Evolutionary conservation across 2,888 invertebrate genomes (phyloP).

Genomic region (Lysandra coridon): DNA sequence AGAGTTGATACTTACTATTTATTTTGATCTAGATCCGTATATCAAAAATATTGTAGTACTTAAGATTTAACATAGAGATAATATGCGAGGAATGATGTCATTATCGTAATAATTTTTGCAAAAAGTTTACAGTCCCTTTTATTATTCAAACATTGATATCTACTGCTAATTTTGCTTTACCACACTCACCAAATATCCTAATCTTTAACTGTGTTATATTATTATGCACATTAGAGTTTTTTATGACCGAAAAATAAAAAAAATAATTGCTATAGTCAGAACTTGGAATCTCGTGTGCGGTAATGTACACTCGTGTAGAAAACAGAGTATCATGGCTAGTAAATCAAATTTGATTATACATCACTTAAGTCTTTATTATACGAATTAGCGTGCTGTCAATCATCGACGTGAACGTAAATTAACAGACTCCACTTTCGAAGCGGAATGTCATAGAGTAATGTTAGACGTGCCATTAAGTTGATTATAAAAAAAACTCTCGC

Average conservation of each 20-base stretch:
- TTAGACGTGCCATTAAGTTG: slow-evolving; percentile 63
- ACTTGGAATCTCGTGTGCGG: neutral
- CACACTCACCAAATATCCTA: neutral
- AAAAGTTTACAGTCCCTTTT: neutral
- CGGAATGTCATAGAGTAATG: slow-evolving; percentile 69
- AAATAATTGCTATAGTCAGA: slow-evolving; percentile 13
- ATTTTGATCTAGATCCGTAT: neutral
- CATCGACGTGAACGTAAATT: slow-evolving; percentile 59
- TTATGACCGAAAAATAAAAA: neutral
- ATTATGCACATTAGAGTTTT: neutral
- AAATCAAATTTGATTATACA: slow-evolving; percentile 27
- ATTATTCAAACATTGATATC: neutral
- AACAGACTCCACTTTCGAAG: slow-evolving; percentile 64
- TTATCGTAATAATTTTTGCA: neutral
- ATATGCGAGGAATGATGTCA: neutral
- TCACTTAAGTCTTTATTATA: slow-evolving; percentile 44
- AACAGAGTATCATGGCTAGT: slow-evolving; percentile 16
- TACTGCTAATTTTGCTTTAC: neutral
- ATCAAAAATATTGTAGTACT: neutral
- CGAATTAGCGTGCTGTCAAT: slow-evolving; percentile 54
- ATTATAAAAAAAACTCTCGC: slow-evolving; percentile 64
- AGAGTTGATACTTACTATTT: neutral
- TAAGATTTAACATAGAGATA: neutral
- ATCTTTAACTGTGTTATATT: neutral
- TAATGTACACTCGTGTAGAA: slow-evolving; percentile 19